phyloP scores from a whole-genome alignment of 2,797 vertebrate genomes.

The Halcyon badia region DNA sequence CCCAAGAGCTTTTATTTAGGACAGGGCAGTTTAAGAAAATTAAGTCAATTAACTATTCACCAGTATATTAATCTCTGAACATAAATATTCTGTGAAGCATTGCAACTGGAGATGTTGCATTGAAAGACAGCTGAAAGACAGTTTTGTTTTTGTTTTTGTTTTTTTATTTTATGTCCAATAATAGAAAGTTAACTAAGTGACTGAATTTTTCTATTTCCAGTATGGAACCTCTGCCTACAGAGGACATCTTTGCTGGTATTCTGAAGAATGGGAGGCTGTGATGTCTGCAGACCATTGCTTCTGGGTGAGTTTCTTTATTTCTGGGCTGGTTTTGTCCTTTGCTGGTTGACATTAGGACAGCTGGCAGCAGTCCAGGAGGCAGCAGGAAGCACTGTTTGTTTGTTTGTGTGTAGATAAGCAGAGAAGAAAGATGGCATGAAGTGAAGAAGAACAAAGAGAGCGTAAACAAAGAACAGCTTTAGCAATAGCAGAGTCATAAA shows the following conservation, averaged over 20 bases:
- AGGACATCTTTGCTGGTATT: neutral
- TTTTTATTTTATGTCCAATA: neutral
- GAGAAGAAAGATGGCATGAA: neutral
- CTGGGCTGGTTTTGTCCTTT: neutral
- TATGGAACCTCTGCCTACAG: neutral
- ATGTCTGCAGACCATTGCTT: neutral
- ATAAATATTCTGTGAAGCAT: neutral
- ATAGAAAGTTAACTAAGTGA: neutral
- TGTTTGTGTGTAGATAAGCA: neutral
- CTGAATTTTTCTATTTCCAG: neutral
- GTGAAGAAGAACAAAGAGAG: neutral
- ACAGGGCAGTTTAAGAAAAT: slow-evolving; percentile 7
- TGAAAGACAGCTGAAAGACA: neutral
- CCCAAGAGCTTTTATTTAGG: slow-evolving; percentile 57
- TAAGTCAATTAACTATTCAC: neutral
- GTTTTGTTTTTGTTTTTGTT: neutral
- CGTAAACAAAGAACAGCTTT: neutral
- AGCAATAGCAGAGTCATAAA: neutral
- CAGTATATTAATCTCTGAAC: neutral
- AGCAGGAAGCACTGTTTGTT: neutral
- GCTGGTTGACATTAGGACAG: neutral
- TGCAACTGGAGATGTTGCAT: neutral
- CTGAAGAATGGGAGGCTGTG: neutral
- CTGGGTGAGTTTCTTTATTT: neutral
- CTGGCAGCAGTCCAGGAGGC: neutral